Conservation (phyloP, 2,113 vertebrate genomes). For the Rhabdornis inornatus region DNA sequence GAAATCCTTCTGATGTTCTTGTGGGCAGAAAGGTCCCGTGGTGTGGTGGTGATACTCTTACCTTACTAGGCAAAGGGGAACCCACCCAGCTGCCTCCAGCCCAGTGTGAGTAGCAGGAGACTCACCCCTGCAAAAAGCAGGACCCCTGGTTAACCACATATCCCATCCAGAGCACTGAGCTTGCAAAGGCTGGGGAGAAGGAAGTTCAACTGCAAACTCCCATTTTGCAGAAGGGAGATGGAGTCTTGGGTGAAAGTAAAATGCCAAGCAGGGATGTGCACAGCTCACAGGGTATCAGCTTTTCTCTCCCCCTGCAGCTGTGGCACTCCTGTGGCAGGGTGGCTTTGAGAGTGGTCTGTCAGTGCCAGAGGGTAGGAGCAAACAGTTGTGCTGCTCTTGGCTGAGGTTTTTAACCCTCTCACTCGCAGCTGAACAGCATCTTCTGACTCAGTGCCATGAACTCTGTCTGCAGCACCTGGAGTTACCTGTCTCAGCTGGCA, state of each 20-base stretch:
- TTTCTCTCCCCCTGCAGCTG: neutral
- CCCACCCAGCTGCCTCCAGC: neutral
- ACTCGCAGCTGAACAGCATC: fast-evolving
- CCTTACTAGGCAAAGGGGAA: neutral
- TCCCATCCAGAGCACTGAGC: fast-evolving
- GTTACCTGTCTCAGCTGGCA: neutral
- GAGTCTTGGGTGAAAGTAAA: neutral
- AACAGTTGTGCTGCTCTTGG: neutral
- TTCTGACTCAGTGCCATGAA: neutral
- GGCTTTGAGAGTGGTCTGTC: neutral
- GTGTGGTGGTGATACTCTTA: neutral
- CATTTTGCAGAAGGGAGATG: neutral
- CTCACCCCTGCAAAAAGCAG: fast-evolving
- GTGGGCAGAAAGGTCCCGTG: fast-evolving
- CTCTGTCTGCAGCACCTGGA: fast-evolving
- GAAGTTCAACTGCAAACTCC: neutral
- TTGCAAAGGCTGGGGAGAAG: neutral
- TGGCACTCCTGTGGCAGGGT: fast-evolving
- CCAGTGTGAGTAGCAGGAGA: fast-evolving
- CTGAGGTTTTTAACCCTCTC: neutral
- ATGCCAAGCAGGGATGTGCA: fast-evolving
- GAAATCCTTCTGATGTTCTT: neutral
- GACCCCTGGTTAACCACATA: fast-evolving
- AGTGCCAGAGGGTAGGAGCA: neutral
- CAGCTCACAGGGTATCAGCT: fast-evolving